Percentiles rank a stretch among this genome's conserved stretches.
Conservation (phyloP, 2,113 vertebrate genomes). For the Conger conger region DNA sequence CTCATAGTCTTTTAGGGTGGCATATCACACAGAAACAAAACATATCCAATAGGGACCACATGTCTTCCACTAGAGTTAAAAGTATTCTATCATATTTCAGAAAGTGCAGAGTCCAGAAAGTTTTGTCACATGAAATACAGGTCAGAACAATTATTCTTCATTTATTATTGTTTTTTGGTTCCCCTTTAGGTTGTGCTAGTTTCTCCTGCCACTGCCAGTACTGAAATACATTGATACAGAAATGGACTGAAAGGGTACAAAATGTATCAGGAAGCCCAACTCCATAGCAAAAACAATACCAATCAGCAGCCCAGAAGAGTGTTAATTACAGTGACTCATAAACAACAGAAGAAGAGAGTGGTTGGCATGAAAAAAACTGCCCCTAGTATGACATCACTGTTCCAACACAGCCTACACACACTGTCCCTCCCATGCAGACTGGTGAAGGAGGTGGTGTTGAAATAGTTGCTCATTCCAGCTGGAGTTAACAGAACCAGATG, state of each 20-base stretch:
- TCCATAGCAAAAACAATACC: not conserved
- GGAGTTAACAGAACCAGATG: slow-evolving; percentile 11
- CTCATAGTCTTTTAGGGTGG: too few species aligned
- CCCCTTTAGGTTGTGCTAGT: not conserved
- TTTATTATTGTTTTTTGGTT: too few species aligned
- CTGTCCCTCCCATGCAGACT: not conserved
- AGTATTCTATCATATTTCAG: too few species aligned
- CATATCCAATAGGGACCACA: too few species aligned
- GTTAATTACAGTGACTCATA: slow-evolving; percentile 13
- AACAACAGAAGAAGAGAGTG: slow-evolving; percentile 9
- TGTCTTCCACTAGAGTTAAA: too few species aligned
- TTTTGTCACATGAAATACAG: too few species aligned
- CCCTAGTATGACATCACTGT: slow-evolving; percentile 11
- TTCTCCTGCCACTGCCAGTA: not conserved
- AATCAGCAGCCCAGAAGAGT: not conserved
- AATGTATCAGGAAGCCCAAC: not conserved
- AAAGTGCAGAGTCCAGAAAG: too few species aligned
- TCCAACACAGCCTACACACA: not conserved
- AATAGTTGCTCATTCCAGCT: not conserved
- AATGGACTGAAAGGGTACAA: not conserved
- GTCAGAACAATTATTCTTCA: too few species aligned
- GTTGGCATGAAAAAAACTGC: not conserved
- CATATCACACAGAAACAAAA: too few species aligned
- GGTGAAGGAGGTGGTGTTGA: not conserved
- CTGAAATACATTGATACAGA: not conserved